Conservation (phyloP, 2,113 vertebrate species). For the Struthio camelus region DNA sequence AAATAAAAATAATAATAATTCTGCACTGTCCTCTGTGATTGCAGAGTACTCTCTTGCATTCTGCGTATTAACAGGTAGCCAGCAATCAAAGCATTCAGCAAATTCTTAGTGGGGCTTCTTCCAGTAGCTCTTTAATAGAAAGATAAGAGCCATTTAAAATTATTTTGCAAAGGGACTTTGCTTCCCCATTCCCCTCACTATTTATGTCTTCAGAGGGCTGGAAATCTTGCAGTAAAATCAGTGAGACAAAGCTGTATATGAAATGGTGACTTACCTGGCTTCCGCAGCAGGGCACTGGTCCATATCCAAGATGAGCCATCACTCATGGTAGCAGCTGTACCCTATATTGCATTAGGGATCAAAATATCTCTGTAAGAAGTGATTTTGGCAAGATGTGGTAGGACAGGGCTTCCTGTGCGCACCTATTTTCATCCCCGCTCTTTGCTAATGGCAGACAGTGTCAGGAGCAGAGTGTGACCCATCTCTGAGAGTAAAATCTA, state of each 20-base stretch:
- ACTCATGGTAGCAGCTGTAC: neutral
- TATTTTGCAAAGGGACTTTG: neutral
- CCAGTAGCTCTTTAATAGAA: neutral
- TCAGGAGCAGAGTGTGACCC: rapidly evolving
- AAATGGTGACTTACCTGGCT: neutral
- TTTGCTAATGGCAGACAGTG: neutral
- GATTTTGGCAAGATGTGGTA: neutral
- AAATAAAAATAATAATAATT: constrained; percentile 71
- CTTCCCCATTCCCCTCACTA: neutral
- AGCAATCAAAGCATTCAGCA: constrained; percentile 35
- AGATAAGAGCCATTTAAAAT: neutral
- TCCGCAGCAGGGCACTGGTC: neutral
- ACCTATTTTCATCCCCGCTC: neutral
- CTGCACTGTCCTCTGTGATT: constrained; percentile 12
- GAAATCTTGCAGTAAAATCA: neutral
- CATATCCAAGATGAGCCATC: neutral
- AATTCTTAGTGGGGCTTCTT: neutral
- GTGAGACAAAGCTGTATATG: neutral
- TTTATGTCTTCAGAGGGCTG: neutral
- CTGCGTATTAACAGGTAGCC: constrained; percentile 68
- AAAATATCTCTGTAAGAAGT: neutral
- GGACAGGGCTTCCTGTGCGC: neutral
- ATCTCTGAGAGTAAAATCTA: neutral
- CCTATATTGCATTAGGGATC: neutral
- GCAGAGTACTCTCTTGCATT: constrained; percentile 40